Percentiles rank a stretch among this genome's conserved stretches.
Conservation (phyloP, 2,113 vertebrate species). For the Condylura cristata region DNA sequence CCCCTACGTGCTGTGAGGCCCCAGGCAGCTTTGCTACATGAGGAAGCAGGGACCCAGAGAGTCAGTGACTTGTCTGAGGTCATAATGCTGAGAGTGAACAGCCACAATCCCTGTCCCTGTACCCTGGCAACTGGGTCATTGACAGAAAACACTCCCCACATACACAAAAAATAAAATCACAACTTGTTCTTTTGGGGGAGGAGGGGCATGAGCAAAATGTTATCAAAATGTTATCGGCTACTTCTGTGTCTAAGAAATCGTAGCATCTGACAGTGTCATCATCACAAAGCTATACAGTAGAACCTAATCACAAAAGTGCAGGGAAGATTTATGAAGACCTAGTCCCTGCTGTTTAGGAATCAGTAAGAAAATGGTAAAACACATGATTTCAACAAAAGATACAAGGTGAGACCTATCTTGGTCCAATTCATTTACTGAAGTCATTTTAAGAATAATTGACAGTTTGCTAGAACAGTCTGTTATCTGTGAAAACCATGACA, state of each 20-base stretch:
- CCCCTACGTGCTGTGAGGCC: not conserved
- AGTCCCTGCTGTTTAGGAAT: not conserved
- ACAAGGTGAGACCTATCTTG: not conserved
- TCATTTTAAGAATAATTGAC: not conserved
- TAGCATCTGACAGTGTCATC: not conserved
- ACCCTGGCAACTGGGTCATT: not conserved
- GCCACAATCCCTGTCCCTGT: not conserved
- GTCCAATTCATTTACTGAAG: not conserved
- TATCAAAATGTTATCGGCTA: too few relatives aligned
- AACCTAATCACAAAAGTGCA: not conserved
- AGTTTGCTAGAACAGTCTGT: not conserved
- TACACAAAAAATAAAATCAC: not conserved
- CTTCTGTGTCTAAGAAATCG: not conserved
- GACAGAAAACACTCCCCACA: not conserved
- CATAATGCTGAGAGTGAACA: not conserved
- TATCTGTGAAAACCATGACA: not conserved
- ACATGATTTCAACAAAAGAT: not conserved
- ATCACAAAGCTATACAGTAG: not conserved
- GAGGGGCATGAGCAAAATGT: not conserved
- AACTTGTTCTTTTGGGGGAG: not conserved
- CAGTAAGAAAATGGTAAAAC: not conserved
- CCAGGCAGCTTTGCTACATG: not conserved
- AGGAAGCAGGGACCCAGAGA: not conserved
- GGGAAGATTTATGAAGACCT: not conserved
- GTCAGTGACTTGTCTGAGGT: too few relatives aligned